phyloP scores from a whole-genome alignment of 2,113 vertebrate species.

The Microcebus griseorufus region DNA sequence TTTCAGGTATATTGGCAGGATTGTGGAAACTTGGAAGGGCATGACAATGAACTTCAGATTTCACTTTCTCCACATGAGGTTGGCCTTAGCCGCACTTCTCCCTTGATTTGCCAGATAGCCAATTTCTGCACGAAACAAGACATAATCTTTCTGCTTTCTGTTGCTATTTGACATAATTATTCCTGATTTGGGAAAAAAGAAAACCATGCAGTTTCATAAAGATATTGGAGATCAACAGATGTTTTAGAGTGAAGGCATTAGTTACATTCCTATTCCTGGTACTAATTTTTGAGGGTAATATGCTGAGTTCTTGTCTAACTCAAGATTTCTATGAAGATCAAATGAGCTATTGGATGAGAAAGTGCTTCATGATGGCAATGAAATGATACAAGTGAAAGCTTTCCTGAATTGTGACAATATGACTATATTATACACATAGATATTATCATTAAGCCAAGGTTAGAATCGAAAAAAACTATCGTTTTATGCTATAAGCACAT shows the following conservation, averaged over 20 bases:
- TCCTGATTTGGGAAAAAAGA: neutral
- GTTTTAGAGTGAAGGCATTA: neutral
- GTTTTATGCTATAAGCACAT: neutral
- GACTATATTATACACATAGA: neutral
- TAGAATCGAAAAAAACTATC: neutral
- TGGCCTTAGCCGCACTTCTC: neutral
- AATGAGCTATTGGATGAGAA: neutral
- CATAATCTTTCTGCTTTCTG: neutral
- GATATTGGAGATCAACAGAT: neutral
- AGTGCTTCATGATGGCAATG: neutral
- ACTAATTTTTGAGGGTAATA: neutral
- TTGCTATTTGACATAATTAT: neutral
- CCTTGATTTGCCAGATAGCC: neutral
- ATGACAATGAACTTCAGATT: neutral
- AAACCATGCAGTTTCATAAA: neutral
- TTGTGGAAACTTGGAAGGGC: too few species aligned
- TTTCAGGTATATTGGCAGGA: neutral
- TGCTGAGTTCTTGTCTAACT: neutral
- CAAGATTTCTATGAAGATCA: constrained; percentile 4
- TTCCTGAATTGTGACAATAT: neutral
- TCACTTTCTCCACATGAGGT: neutral
- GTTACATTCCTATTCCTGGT: neutral
- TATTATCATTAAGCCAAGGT: neutral
- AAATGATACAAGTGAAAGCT: neutral
- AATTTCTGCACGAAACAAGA: neutral